A percentile compares a stretch with the other conserved stretches of the same genome.
Conservation (phyloP, 2,113 vertebrate genomes). For the Zingel zingel region DNA sequence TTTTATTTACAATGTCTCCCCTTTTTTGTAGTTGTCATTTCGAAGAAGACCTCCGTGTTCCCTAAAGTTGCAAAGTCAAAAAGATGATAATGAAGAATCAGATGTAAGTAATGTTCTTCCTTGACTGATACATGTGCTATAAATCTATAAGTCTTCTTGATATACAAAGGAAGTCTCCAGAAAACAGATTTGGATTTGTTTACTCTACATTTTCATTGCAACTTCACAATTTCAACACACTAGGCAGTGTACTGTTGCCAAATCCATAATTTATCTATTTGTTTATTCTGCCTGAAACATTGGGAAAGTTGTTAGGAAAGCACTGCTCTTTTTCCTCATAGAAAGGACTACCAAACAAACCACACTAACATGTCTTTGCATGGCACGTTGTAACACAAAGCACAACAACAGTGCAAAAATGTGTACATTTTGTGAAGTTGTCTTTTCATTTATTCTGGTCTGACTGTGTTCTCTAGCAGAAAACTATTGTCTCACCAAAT, state of each 20-base stretch:
- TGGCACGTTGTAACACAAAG: background rate
- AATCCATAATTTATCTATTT: background rate
- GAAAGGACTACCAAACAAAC: background rate
- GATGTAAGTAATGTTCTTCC: slow-evolving; percentile 59
- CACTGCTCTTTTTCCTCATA: background rate
- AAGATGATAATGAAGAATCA: slow-evolving; percentile 58
- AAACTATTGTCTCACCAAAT: slow-evolving; percentile 46
- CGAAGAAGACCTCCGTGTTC: slow-evolving; percentile 69
- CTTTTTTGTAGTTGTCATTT: slow-evolving; percentile 53
- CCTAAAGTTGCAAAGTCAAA: slow-evolving; percentile 68
- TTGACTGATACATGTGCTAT: background rate
- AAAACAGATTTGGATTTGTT: slow-evolving; percentile 27
- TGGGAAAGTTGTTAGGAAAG: background rate
- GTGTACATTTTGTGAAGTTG: background rate
- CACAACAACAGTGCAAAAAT: background rate
- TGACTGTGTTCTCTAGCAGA: slow-evolving; percentile 65
- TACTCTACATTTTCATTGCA: slow-evolving; percentile 5
- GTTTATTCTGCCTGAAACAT: background rate
- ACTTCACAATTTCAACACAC: slow-evolving; percentile 19
- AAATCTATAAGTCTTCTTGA: background rate
- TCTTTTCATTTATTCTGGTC: background rate
- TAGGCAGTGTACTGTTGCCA: background rate
- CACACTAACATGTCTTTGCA: background rate
- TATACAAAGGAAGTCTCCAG: background rate
- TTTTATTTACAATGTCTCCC: background rate